Evolutionary conservation across 2,797 vertebrate genomes (phyloP).

Genomic region (Mormyrops attenuatus): DNA sequence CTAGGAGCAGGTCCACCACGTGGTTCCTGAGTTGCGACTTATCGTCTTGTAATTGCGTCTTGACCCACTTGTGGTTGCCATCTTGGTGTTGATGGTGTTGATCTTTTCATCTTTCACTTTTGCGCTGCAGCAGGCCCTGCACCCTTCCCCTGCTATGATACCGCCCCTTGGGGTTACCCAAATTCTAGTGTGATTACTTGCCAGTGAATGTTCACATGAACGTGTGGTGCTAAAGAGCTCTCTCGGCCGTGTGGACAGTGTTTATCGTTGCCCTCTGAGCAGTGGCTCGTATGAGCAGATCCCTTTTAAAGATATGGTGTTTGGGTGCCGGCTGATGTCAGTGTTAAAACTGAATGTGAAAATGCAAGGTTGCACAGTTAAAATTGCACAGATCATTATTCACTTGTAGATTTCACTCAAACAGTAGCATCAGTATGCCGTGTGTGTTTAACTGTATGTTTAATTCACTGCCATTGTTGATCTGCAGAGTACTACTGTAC

Average conservation of each 20-base stretch:
- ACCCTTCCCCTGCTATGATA: background rate
- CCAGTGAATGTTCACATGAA: background rate
- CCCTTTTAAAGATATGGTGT: background rate
- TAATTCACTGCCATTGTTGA: background rate
- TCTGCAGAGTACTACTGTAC: constrained; percentile 16
- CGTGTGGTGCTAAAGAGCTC: too few species aligned
- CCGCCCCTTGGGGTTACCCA: background rate
- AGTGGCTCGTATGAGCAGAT: background rate
- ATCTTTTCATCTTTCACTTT: background rate
- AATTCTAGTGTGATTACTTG: background rate
- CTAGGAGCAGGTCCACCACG: background rate
- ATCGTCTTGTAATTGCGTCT: background rate
- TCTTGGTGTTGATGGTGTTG: background rate
- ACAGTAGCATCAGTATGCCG: background rate
- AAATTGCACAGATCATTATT: background rate
- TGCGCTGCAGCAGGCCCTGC: background rate
- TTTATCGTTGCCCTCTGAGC: background rate
- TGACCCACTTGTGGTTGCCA: constrained; percentile 6
- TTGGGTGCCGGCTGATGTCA: background rate
- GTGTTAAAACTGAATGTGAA: background rate
- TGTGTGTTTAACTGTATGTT: background rate
- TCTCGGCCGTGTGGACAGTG: background rate
- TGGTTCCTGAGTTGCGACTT: background rate
- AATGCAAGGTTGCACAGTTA: background rate
- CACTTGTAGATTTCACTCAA: background rate